These are phyloP conservation scores for Oplegnathus fasciatus DNA, from an alignment of 2,113 vertebrate genomes.

Conservation along the genomic window DNA sequence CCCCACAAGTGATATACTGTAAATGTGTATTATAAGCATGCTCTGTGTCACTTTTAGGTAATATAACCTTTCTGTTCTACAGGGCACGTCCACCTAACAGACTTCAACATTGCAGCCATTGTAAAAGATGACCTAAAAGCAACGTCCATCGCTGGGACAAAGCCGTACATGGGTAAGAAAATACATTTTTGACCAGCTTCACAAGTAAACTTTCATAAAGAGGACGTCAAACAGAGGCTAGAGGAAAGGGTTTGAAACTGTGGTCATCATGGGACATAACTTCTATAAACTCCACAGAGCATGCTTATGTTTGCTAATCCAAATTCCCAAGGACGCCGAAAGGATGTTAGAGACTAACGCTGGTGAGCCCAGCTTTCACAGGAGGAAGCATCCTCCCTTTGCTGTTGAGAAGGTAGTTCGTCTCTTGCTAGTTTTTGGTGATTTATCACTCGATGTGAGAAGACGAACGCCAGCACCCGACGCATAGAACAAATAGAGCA, in stretches of 20 bases:
- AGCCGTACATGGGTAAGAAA: constrained; percentile 96
- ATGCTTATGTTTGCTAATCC: not conserved
- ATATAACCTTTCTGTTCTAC: constrained; percentile 35
- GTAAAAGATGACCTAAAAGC: constrained; percentile 90
- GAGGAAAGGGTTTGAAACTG: not conserved
- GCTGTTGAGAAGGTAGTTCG: not conserved
- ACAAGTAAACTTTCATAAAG: not conserved
- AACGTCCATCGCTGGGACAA: constrained; percentile 95
- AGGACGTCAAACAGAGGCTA: not conserved
- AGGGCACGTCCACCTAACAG: constrained; percentile 96
- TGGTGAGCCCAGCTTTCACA: not conserved
- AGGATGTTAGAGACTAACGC: not conserved
- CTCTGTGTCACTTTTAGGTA: not conserved
- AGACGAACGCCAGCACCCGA: not conserved
- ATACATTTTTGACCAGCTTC: not conserved
- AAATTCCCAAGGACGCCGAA: not conserved
- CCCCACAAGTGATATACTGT: not conserved
- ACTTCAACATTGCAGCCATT: constrained; percentile 95
- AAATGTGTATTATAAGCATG: not conserved
- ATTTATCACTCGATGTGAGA: not conserved
- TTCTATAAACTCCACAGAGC: not conserved
- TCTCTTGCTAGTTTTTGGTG: not conserved
- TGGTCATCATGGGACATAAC: not conserved
- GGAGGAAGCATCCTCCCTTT: not conserved
- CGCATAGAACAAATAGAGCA: not conserved